Evolutionary conservation across 2,888 invertebrate genomes (phyloP).

Genomic region (Hyposoter dolosus): DNA sequence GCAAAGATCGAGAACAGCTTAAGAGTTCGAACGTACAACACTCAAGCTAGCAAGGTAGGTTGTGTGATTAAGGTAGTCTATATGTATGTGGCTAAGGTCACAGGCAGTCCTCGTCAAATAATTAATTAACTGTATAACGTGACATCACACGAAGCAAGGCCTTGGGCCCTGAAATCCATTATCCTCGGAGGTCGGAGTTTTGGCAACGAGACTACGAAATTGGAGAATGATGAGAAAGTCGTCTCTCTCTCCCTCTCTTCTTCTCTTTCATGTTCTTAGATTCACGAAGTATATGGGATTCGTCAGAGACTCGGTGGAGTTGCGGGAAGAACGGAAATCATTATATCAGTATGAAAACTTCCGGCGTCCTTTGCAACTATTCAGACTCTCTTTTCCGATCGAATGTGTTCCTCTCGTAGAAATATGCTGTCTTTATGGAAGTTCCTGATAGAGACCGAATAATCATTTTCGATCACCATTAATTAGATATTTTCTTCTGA

Average conservation of each 20-base stretch:
- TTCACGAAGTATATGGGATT: conserved; percentile 22
- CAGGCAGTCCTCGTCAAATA: conserved; percentile 53
- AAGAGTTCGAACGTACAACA: conserved; percentile 8
- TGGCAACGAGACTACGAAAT: conserved; percentile 55
- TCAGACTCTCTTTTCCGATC: conserved; percentile 19
- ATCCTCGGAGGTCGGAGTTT: conserved; percentile 43
- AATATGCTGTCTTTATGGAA: conserved; percentile 38
- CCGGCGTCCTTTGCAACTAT: conserved; percentile 32
- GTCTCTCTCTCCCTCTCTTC: conserved; percentile 9
- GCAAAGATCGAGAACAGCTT: background rate
- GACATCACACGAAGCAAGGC: conserved; percentile 54
- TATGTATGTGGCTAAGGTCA: conserved; percentile 43
- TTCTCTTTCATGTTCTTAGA: conserved; percentile 1
- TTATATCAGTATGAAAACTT: conserved; percentile 50
- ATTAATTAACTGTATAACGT: conserved; percentile 62
- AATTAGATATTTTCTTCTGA: conserved; percentile 15
- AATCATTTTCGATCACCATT: conserved; percentile 24
- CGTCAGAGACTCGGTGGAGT: conserved; percentile 45
- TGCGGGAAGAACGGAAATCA: conserved; percentile 52
- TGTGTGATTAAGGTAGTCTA: conserved; percentile 8
- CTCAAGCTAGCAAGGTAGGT: background rate
- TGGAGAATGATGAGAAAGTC: conserved; percentile 36
- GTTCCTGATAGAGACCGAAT: conserved; percentile 51
- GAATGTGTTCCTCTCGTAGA: conserved; percentile 2
- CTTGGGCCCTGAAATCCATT: conserved; percentile 63